A percentile compares a stretch with the other conserved stretches of the same genome.
phyloP scores from a whole-genome alignment of 2,113 vertebrate species.

The Aptenodytes patagonicus region DNA sequence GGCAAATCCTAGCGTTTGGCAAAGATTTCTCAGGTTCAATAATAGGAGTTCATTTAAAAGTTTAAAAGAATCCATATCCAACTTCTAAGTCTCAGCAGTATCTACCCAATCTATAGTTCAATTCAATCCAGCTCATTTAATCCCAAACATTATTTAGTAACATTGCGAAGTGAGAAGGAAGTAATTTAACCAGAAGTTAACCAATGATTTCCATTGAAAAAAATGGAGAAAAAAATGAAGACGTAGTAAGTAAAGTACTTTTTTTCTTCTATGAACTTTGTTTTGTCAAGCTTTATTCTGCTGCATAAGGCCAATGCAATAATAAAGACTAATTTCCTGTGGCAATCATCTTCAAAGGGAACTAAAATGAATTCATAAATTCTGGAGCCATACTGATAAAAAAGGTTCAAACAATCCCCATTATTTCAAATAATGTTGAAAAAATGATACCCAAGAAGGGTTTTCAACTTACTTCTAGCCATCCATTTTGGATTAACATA shows the following conservation, averaged over 20 bases:
- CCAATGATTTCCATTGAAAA: neutral
- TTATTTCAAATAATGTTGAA: slow-evolving; percentile 33
- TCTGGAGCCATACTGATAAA: slow-evolving; percentile 28
- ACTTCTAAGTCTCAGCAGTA: neutral
- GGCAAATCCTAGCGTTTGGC: neutral
- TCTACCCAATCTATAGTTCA: neutral
- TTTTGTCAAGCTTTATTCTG: slow-evolving; percentile 19
- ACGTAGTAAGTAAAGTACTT: neutral
- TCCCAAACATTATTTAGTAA: neutral
- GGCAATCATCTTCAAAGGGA: slow-evolving; percentile 24
- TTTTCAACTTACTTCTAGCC: slow-evolving; percentile 9
- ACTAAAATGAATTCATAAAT: slow-evolving; percentile 1
- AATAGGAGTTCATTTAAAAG: neutral
- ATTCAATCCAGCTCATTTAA: neutral
- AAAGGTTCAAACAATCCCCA: slow-evolving; percentile 16
- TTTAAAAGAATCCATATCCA: neutral
- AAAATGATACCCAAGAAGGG: neutral
- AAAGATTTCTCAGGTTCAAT: neutral
- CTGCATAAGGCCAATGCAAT: neutral
- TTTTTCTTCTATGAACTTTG: neutral
- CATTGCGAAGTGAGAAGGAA: neutral
- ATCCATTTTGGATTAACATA: slow-evolving; percentile 4
- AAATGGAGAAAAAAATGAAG: neutral
- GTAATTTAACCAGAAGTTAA: neutral
- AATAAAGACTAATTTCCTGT: slow-evolving; percentile 15